These are phyloP conservation scores for Aegithalos caudatus DNA, from an alignment of 2,113 vertebrate genomes.

Conservation along the genomic window DNA sequence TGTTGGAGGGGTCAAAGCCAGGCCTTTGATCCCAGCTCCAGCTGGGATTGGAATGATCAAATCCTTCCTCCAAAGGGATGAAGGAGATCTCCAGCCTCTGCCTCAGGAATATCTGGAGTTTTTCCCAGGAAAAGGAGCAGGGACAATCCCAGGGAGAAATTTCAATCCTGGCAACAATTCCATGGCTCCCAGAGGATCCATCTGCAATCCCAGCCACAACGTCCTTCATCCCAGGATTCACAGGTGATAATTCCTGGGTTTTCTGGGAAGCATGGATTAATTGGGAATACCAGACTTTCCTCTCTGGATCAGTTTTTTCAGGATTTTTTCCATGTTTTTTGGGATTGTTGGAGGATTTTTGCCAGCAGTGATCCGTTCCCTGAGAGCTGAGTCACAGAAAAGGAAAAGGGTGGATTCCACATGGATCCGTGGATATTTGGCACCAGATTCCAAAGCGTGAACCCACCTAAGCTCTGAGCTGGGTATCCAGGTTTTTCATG, in stretches of 20 bases:
- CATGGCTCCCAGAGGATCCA: not conserved
- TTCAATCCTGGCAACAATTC: not conserved
- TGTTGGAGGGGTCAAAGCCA: constrained; percentile 24
- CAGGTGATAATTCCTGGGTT: no score
- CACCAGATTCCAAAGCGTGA: not conserved
- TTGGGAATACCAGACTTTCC: not conserved
- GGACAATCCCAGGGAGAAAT: not conserved
- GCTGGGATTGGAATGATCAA: not conserved
- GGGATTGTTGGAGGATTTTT: not conserved
- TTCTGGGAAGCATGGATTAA: not conserved
- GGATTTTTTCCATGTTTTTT: accelerated
- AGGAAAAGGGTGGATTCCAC: not conserved
- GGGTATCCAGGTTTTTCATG: not conserved
- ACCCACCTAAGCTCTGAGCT: not conserved
- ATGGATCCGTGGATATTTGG: not conserved
- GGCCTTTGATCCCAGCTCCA: not conserved
- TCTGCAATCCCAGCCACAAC: not conserved
- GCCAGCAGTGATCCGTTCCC: no score
- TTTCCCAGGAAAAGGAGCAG: not conserved
- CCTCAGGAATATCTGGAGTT: not conserved
- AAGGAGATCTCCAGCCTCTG: not conserved
- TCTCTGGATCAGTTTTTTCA: not conserved
- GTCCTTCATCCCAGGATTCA: not conserved
- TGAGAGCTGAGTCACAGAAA: no score
- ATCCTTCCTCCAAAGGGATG: not conserved